Evolutionary conservation across 1,140 invertebrate genomes (phyloP).

Genomic region (Luehdorfia chinensis): DNA sequence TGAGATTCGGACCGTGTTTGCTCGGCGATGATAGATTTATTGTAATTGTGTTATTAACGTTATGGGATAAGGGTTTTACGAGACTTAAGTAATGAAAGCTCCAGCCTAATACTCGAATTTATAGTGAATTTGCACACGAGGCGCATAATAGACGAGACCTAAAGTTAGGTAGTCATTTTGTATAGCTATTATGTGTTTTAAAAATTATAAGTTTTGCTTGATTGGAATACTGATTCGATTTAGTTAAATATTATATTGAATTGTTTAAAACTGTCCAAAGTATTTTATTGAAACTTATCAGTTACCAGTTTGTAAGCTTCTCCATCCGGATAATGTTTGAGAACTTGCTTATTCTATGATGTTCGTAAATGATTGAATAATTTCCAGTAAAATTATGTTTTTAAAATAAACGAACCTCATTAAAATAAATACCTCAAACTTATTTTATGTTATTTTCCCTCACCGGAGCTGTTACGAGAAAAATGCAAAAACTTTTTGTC

Average conservation of each 20-base stretch:
- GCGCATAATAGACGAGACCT: constrained; percentile 17
- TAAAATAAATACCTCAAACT: constrained; percentile 24
- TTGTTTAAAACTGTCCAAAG: too few relatives aligned
- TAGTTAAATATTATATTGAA: too few relatives aligned
- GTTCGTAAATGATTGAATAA: too few relatives aligned
- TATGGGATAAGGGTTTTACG: constrained; percentile 76
- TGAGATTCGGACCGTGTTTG: constrained; percentile 74
- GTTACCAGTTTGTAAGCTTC: too few relatives aligned
- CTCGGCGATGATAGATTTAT: constrained; percentile 75
- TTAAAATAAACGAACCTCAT: constrained; percentile 10
- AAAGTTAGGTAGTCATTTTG: constrained; percentile 1
- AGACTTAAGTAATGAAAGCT: constrained; percentile 73
- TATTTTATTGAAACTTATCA: too few relatives aligned
- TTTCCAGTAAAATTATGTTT: too few relatives aligned
- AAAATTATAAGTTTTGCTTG: too few relatives aligned
- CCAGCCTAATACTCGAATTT: constrained; percentile 69
- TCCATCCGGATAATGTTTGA: too few relatives aligned
- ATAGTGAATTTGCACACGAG: constrained; percentile 62
- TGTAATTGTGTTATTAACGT: constrained; percentile 77
- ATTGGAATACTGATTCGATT: too few relatives aligned
- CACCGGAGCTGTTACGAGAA: constrained; percentile 38
- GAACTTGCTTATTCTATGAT: too few relatives aligned
- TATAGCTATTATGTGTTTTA: neutral
- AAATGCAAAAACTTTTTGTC: constrained; percentile 58
- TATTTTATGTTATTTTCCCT: constrained; percentile 33